Conservation (phyloP, 2,888 invertebrate genomes). For the Microctonus aethiopoides region DNA sequence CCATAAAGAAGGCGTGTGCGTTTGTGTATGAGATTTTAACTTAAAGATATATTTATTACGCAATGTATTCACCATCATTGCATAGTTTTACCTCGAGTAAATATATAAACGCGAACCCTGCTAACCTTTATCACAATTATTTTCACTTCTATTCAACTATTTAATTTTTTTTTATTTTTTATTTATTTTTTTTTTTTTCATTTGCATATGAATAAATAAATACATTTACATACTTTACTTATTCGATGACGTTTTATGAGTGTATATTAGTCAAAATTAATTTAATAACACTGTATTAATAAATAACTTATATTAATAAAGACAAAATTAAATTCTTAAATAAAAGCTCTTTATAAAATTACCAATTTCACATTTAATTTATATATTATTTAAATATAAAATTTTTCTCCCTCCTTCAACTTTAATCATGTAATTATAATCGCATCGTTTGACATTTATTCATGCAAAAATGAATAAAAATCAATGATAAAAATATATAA, state of each 20-base stretch:
- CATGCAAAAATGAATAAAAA: neutral
- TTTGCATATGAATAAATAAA: constrained; percentile 5
- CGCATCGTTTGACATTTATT: too few species aligned
- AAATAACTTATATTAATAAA: too few species aligned
- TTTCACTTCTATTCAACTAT: neutral
- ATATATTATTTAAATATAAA: too few species aligned
- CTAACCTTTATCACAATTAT: neutral
- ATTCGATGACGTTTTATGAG: too few species aligned
- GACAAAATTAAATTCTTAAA: too few species aligned
- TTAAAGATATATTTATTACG: constrained; percentile 10
- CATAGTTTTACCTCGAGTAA: constrained; percentile 23
- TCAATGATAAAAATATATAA: neutral
- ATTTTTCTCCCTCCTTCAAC: too few species aligned
- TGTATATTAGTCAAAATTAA: too few species aligned
- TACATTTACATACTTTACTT: too few species aligned
- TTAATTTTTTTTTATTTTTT: neutral
- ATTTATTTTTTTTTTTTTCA: neutral
- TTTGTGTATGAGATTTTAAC: constrained; percentile 15
- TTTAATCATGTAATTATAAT: too few species aligned
- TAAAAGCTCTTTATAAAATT: too few species aligned
- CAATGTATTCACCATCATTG: constrained; percentile 12
- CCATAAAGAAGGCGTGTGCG: neutral
- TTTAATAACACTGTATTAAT: too few species aligned
- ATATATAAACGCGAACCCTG: constrained; percentile 1
- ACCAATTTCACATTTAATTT: too few species aligned